A percentile compares a stretch with the other conserved stretches of the same genome.
These are phyloP conservation scores for Zosterops pallidus DNA, from an alignment of 2,113 vertebrate species.

Conservation along the genomic window DNA sequence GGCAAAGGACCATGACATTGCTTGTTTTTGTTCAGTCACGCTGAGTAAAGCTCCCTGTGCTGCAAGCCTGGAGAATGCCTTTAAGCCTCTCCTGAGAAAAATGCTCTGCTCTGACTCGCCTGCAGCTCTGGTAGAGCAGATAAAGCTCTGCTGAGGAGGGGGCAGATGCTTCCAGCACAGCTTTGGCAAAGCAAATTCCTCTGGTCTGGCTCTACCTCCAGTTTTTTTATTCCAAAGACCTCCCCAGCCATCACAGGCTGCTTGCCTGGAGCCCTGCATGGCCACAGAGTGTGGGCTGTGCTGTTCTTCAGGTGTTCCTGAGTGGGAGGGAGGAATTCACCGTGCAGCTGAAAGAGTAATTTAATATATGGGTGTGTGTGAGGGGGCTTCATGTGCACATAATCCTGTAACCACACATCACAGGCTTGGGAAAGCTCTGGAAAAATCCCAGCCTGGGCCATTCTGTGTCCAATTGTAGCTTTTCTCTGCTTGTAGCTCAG, in stretches of 20 bases:
- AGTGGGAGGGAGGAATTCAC: not conserved
- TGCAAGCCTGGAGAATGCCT: not conserved
- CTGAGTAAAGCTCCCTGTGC: not conserved
- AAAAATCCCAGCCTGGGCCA: not conserved
- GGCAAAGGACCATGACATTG: constrained; percentile 37
- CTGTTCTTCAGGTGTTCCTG: not conserved
- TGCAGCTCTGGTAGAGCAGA: not conserved
- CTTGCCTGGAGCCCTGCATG: not conserved
- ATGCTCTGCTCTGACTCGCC: not conserved
- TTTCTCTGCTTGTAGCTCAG: not conserved
- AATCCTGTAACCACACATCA: not conserved
- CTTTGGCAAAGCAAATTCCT: not conserved
- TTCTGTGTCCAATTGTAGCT: not conserved
- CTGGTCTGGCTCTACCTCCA: not conserved
- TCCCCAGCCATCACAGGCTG: not conserved
- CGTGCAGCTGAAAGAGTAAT: not conserved
- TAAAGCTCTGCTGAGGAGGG: constrained; percentile 16
- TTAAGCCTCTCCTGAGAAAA: constrained; percentile 23
- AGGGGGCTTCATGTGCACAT: not conserved
- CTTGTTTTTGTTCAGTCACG: constrained; percentile 52
- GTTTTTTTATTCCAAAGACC: not conserved
- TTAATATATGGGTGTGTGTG: not conserved
- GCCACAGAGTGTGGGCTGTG: not conserved
- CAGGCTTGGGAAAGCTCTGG: not conserved
- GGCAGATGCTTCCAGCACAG: not conserved